Base-by-base conservation (phyloP, 2,888 invertebrate species). In the Dioctria linearis region DNA sequence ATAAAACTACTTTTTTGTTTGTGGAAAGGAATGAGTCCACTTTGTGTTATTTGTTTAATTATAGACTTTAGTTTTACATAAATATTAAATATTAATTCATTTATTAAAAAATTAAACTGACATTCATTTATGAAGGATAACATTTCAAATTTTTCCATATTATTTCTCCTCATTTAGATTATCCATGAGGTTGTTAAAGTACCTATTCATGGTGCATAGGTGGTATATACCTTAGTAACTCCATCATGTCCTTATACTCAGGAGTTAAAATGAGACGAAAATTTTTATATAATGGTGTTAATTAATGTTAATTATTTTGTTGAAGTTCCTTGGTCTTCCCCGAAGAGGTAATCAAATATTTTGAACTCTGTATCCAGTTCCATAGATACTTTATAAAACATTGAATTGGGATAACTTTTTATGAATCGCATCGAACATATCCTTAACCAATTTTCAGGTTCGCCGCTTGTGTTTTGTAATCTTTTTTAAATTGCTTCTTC, bases 241-340 rank as follows among this genome's bases (percentile, higher is more conserved):
- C 78, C 80, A 81, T 80, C 80, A 81, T 81, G 61, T 80, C 61
- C 54, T 82, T 80, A 82, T 82, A 82, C 57, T 80, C 78, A 63
- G 57, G 51, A 80, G 61, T 71, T 78, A 63, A 66, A 76, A 79
- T 81, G 71, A 65, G 63, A 67, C 79, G 69, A 39, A 67, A 46
- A 59, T 69, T 73, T 79, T 71, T 69, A 73, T 81, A 73, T 73
- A 81, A 79, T 71, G 79, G 57, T 73, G 49, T 75, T 61, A 80
- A 61, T 78, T 66, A 49, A 80, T 78, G 78, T n/a, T n/a, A n/a
- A n/a, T 54, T 54, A 11, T 54, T 54, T 54, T 11, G 54, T 54
- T 54, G 54, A 54, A 54, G 54, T 54, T 54, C 54, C 54, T 5
- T 54, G 54, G 54, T 54, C 54, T 54, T 54, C 54, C 54, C 54